phyloP scores from a whole-genome alignment of 1,140 invertebrate species.

The Drosophila mojavensis region DNA sequence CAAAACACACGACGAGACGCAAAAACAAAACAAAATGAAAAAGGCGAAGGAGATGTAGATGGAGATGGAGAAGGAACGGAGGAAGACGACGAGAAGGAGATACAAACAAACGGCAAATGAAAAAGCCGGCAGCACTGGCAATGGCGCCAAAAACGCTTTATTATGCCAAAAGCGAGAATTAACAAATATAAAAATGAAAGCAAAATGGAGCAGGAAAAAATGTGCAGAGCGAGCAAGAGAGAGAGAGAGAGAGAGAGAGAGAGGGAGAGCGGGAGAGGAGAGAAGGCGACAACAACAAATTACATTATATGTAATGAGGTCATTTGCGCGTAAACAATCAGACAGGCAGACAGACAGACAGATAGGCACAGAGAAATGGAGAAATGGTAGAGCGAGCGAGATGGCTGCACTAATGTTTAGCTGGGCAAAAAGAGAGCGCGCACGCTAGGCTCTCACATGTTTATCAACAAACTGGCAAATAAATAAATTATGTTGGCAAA shows the following conservation, averaged over 20 bases:
- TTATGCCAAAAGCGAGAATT: slow-evolving; percentile 66
- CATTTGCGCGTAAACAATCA: slow-evolving; percentile 80
- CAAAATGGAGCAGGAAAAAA: slow-evolving; percentile 27
- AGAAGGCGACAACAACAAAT: slow-evolving; percentile 59
- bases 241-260: not conserved
- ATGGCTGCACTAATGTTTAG: not conserved
- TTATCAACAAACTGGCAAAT: slow-evolving; percentile 77
- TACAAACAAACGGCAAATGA: slow-evolving; percentile 23
- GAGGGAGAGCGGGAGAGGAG: not conserved
- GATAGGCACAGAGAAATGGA: slow-evolving; percentile 12
- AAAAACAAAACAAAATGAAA: slow-evolving; percentile 28
- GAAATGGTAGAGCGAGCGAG: not conserved
- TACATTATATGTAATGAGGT: slow-evolving; percentile 79
- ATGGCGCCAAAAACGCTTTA: slow-evolving; percentile 75
- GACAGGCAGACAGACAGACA: slow-evolving; percentile 33
- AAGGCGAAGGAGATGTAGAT: not conserved
- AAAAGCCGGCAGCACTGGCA: slow-evolving; percentile 18
- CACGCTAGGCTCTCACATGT: slow-evolving; percentile 54
- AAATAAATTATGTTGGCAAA: slow-evolving; percentile 76
- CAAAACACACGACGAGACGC: slow-evolving; percentile 37
- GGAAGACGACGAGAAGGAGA: not conserved
- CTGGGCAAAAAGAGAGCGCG: slow-evolving; percentile 5
- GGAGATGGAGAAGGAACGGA: not conserved
- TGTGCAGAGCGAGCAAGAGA: not conserved
- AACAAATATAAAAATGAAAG: slow-evolving; percentile 46